Evolutionary conservation across 2,113 vertebrate species (phyloP), one percentile per base, ranked within the genome.

Genomic region (Phocoena phocoena): DNA sequence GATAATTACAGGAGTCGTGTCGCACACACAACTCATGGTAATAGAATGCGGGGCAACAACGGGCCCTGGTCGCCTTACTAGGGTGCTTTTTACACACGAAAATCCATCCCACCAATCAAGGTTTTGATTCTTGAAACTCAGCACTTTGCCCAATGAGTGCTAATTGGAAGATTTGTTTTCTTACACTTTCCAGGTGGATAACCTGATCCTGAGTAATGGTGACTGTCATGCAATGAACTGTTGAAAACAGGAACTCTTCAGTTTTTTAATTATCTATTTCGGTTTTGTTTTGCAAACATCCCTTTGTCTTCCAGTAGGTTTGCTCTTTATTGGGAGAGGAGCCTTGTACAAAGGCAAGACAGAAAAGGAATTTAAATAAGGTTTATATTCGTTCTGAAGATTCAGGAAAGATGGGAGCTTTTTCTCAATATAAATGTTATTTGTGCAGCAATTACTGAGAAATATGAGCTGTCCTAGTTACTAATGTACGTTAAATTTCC

Each of bases 341-440:
- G 25, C 25, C 23, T 81, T 84, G 41, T 63, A 58, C 21, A 44
- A 17, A 79, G 90, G 53, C 70, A 60, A 96, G 95, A 79, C 44
- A 60, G 70, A 74, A 92, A 89, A 74, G 73, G 85, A 91, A 98
- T 96, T 97, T 97, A 74, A 96, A 91, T 90, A 89, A 93, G 86
- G 18, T 94, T 93, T 93, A 50, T 26, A 44, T 96, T 91, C 81
- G 15, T 8, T 1, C 21, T 86, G 96, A 73, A 92, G 84, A 33
- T 81, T 80, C 67, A 58, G 95, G 62, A 82, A 93, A 84, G 26
- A 58, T 76, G 63, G 81, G 83, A 77, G 41, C 31, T 77, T 90
- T 74, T 96, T 53, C 68, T 95, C 84, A 79, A 73, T 55, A 33
- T 47, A 73, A 91, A 89, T 38, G 0, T 94, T 94, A 73, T 92